Percentiles rank a stretch among this genome's conserved stretches.
Conservation (phyloP, 1,140 invertebrate genomes). For the Psix sp. region DNA sequence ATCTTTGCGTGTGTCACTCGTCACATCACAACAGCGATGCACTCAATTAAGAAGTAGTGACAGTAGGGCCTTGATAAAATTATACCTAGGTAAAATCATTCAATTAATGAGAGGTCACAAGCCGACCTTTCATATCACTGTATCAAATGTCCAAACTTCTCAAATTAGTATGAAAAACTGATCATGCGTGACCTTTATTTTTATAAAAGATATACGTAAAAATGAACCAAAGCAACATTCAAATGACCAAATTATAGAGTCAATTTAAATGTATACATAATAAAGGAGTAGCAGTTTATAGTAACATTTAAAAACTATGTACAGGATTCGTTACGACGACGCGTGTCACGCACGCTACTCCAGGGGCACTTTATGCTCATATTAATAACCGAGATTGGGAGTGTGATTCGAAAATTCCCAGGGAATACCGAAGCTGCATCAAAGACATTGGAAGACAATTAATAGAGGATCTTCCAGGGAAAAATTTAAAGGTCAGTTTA, state of each 20-base stretch:
- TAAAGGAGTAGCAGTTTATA: too few relatives aligned
- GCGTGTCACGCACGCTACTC: conserved; percentile 88
- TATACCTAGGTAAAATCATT: conserved; percentile 67
- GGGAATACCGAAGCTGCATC: conserved; percentile 67
- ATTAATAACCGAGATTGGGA: conserved; percentile 83
- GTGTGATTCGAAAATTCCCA: conserved; percentile 78
- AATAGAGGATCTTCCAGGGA: conserved; percentile 79
- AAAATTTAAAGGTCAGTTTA: conserved; percentile 79
- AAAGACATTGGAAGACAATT: conserved; percentile 82
- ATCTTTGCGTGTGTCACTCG: too few relatives aligned
- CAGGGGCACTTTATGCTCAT: conserved; percentile 85
- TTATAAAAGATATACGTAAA: too few relatives aligned
- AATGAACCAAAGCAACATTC: not conserved
- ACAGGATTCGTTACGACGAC: conserved; percentile 85
- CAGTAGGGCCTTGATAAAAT: conserved; percentile 65
- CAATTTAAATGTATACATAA: too few relatives aligned
- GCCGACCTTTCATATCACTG: conserved; percentile 65
- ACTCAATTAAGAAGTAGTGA: conserved; percentile 65
- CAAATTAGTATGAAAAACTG: conserved; percentile 33
- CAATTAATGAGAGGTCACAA: conserved; percentile 65
- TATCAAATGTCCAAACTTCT: conserved; percentile 38
- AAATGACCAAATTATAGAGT: too few relatives aligned
- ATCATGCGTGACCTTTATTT: conserved; percentile 14
- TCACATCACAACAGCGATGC: conserved; percentile 57
- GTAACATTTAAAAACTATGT: conserved; percentile 17